Conservation (phyloP, 37 sponge, comb jelly and placozoan species). For the Axinella damicornis region DNA sequence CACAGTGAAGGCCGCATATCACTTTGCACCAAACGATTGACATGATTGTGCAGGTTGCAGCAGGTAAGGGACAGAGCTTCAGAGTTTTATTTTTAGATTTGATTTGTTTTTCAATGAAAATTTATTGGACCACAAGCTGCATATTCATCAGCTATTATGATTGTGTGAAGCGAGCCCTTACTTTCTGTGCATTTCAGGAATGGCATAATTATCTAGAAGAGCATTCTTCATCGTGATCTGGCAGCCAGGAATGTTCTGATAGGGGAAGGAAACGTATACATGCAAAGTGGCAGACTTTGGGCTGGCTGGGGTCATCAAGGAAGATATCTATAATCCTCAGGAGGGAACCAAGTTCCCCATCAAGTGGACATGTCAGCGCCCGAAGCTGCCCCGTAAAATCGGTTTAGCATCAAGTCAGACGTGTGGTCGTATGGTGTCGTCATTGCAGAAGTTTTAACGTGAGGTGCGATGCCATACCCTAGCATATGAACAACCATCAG, state of each 20-base stretch:
- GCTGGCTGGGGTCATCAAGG: constrained; percentile 92
- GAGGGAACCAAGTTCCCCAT: constrained; percentile 98
- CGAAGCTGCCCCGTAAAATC: constrained; percentile 96
- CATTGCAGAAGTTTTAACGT: constrained; percentile 89
- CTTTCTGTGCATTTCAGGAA: constrained; percentile 71
- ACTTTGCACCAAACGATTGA: constrained; percentile 87
- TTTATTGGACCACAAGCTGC: too few relatives aligned
- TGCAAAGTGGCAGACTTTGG: constrained; percentile 99
- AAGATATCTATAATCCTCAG: constrained; percentile 93
- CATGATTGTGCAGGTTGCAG: constrained; percentile 94
- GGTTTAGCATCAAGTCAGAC: constrained; percentile 98
- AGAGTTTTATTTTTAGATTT: too few relatives aligned
- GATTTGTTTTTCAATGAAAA: too few relatives aligned
- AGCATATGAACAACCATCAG: constrained; percentile 93
- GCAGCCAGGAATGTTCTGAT: constrained; percentile 98
- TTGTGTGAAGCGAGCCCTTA: too few relatives aligned
- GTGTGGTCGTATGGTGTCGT: constrained; percentile 98
- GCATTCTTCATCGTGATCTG: constrained; percentile 96
- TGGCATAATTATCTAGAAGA: constrained; percentile 96
- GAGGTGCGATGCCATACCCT: constrained; percentile 95
- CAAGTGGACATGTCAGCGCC: constrained; percentile 99
- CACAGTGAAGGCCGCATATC: constrained; percentile 73
- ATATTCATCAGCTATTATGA: background rate
- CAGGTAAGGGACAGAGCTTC: constrained; percentile 88
- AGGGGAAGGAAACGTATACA: constrained; percentile 84